These are phyloP conservation scores for Buteo buteo DNA, from an alignment of 2,113 vertebrate species.

Conservation along the genomic window DNA sequence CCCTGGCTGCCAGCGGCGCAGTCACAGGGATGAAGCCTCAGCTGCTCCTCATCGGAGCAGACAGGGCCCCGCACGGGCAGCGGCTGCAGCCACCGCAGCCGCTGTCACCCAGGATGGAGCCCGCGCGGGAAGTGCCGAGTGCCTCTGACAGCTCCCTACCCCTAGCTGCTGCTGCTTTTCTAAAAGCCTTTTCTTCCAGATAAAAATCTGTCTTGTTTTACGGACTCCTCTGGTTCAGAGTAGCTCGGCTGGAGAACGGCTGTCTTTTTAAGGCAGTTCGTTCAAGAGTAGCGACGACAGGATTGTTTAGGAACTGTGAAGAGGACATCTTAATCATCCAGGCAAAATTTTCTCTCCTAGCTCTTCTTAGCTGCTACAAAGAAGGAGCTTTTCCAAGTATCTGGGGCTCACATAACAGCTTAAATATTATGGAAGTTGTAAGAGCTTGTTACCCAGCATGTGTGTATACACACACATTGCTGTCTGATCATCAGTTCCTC, in stretches of 20 bases:
- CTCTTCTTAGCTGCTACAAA: neutral
- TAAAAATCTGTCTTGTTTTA: neutral
- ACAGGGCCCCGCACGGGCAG: neutral
- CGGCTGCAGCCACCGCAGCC: neutral
- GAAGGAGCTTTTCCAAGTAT: neutral
- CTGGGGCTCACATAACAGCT: neutral
- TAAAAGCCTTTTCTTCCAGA: neutral
- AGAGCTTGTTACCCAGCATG: neutral
- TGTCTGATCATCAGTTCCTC: neutral
- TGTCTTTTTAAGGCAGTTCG: accelerated
- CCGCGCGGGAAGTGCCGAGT: accelerated
- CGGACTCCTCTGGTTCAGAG: neutral
- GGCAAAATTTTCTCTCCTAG: neutral
- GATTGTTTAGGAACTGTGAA: neutral
- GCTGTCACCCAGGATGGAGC: neutral
- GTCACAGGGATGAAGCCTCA: neutral
- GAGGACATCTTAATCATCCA: neutral
- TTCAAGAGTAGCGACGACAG: accelerated
- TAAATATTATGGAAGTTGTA: neutral
- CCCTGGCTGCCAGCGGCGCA: neutral
- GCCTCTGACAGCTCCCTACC: neutral
- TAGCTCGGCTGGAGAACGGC: neutral
- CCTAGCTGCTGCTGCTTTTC: neutral
- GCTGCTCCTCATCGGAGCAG: neutral
- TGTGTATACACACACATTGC: neutral